Conservation (phyloP, 2,113 vertebrate species). For the Nematolebias whitei region DNA sequence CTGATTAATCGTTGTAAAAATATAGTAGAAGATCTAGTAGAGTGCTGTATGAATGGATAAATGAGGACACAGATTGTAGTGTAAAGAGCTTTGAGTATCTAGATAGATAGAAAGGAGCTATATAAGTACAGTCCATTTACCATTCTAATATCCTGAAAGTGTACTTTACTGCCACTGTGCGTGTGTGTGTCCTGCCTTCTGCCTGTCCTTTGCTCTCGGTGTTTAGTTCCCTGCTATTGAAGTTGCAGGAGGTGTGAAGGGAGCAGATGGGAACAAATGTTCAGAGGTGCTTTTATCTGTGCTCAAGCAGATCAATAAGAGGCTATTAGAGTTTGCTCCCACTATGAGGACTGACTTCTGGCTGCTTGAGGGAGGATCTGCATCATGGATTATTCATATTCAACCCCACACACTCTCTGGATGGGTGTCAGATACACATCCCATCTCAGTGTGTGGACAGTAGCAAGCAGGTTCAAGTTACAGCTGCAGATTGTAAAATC, state of each 20-base stretch:
- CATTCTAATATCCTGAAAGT: no score
- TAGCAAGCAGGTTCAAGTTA: slow-evolving; percentile 41
- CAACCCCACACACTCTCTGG: slow-evolving; percentile 34
- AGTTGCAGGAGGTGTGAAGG: slow-evolving; percentile 68
- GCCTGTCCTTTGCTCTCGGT: slow-evolving; percentile 25
- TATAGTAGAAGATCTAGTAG: no score
- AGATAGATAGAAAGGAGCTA: no score
- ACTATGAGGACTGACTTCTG: slow-evolving; percentile 70
- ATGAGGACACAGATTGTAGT: no score
- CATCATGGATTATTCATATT: slow-evolving; percentile 73
- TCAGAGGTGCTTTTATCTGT: slow-evolving; percentile 63
- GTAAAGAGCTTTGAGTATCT: no score
- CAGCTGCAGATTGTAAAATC: slow-evolving; percentile 35
- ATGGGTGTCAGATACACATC: no score
- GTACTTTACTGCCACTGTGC: no score
- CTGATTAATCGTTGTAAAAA: no score
- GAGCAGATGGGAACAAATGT: slow-evolving; percentile 74
- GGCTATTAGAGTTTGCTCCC: slow-evolving; percentile 78
- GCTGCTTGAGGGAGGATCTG: slow-evolving; percentile 27
- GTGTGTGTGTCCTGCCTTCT: no score
- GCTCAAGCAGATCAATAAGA: slow-evolving; percentile 73
- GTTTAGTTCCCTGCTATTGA: slow-evolving; percentile 62
- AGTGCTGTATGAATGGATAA: no score
- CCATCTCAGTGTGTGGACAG: slow-evolving; percentile 40
- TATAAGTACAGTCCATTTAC: no score